phyloP scores from a whole-genome alignment of 2,888 invertebrate species.

The Drosophila ochracea region DNA sequence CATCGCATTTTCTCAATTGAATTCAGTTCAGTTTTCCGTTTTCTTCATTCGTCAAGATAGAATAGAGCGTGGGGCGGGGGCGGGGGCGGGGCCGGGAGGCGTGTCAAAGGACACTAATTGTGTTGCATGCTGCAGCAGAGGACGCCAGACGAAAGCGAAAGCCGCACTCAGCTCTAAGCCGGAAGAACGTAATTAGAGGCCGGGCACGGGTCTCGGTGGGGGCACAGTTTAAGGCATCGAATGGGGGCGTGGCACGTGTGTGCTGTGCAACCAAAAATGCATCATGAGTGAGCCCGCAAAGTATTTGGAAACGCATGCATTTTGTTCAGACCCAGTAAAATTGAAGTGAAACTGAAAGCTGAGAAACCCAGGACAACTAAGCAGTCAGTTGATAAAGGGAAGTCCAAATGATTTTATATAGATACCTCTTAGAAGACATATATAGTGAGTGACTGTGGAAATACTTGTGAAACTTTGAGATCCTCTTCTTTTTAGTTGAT shows the following conservation, averaged over 20 bases:
- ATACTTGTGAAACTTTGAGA: not conserved
- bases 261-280: conserved; percentile 26
- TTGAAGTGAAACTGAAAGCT: not conserved
- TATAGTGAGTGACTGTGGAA: not conserved
- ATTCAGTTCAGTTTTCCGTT: conserved; percentile 58
- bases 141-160: conserved; percentile 65
- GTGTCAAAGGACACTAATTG: conserved; percentile 77
- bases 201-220: conserved; percentile 50
- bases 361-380: too few relatives aligned
- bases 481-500: not conserved
- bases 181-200: conserved; percentile 78
- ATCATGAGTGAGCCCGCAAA: conserved; percentile 32
- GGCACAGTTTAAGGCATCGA: conserved; percentile 35
- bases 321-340: conserved; percentile 11
- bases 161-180: conserved; percentile 61
- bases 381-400: not conserved
- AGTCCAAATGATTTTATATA: not conserved
- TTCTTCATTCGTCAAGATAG: conserved; percentile 33
- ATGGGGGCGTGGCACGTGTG: conserved; percentile 63
- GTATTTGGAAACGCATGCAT: conserved; percentile 14
- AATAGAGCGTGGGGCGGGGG: conserved; percentile 3
- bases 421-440: too few relatives aligned
- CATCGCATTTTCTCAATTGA: conserved; percentile 59
- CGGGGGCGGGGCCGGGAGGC: conserved; percentile 58
- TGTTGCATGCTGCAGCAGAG: conserved; percentile 46